phyloP scores from a whole-genome alignment of 2,888 invertebrate genomes.

The Dione vanillae region DNA sequence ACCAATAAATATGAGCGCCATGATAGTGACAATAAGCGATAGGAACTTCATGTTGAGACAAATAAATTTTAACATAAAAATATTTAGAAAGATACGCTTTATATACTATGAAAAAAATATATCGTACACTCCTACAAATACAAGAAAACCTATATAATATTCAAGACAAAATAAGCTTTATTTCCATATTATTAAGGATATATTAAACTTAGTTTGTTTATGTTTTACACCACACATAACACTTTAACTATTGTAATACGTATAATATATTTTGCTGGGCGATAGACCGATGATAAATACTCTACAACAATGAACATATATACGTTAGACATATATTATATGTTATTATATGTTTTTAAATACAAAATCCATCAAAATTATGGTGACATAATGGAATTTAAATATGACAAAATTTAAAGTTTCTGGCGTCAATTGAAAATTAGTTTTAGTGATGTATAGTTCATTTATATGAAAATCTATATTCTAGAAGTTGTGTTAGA shows the following conservation, averaged over 20 bases:
- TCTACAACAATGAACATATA: not conserved
- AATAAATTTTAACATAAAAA: not conserved
- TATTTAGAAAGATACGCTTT: not conserved
- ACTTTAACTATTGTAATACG: not conserved
- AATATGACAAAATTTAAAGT: no score
- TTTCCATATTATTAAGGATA: not conserved
- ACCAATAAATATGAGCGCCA: conserved; percentile 64
- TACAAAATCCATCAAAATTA: not conserved
- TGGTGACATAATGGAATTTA: not conserved
- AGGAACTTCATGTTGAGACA: conserved; percentile 64
- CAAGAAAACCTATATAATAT: not conserved
- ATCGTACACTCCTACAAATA: not conserved
- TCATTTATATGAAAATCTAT: no score
- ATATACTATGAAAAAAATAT: conserved; percentile 6
- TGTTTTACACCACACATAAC: not conserved
- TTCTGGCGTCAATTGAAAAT: no score
- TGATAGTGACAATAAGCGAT: conserved; percentile 58
- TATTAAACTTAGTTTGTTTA: not conserved
- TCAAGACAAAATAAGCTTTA: not conserved
- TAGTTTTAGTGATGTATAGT: no score
- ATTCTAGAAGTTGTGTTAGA: no score
- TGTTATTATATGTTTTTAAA: not conserved
- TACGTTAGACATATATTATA: not conserved
- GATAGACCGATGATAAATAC: not conserved
- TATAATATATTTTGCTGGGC: not conserved